A percentile compares a stretch with the other conserved stretches of the same genome.
These are phyloP conservation scores for Drosophila mauritiana DNA, from an alignment of 1,140 invertebrate species.

Conservation along the genomic window DNA sequence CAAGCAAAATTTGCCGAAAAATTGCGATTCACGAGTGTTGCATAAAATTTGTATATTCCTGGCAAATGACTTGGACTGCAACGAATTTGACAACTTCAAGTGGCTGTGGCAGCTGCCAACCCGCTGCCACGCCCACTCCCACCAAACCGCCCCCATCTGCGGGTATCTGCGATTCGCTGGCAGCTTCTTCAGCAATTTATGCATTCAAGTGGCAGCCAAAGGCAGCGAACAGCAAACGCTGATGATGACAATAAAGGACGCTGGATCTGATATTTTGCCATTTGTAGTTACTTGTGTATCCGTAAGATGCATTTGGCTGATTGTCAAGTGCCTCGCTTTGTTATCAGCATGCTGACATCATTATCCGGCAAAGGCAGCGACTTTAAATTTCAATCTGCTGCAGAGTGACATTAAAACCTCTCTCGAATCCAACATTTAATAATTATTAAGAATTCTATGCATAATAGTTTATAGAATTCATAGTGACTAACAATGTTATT, in stretches of 20 bases:
- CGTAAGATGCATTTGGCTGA: conserved; percentile 71
- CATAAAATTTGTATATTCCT: conserved; percentile 67
- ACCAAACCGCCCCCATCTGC: conserved; percentile 35
- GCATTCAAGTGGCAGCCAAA: conserved; percentile 77
- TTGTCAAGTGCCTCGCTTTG: conserved; percentile 69
- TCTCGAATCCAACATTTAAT: background rate
- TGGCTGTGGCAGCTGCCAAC: conserved; percentile 64
- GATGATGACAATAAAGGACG: conserved; percentile 51
- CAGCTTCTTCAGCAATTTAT: conserved; percentile 73
- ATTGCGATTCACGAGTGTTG: conserved; percentile 28
- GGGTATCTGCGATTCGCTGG: conserved; percentile 46
- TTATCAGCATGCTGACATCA: conserved; percentile 65
- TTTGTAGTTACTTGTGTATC: conserved; percentile 60
- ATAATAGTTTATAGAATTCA: too few species aligned
- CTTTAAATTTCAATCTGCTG: conserved; percentile 10
- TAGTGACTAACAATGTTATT: background rate
- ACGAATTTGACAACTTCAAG: conserved; percentile 77
- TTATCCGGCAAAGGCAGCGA: conserved; percentile 36
- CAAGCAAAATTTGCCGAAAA: conserved; percentile 10
- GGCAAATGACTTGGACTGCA: conserved; percentile 71
- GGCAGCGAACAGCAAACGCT: conserved; percentile 54
- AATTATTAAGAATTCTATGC: background rate
- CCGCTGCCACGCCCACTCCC: conserved; percentile 5
- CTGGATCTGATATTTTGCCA: conserved; percentile 47
- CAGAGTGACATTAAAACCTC: background rate